phyloP scores from a whole-genome alignment of 2,113 vertebrate genomes.

The Siniperca knerii region DNA sequence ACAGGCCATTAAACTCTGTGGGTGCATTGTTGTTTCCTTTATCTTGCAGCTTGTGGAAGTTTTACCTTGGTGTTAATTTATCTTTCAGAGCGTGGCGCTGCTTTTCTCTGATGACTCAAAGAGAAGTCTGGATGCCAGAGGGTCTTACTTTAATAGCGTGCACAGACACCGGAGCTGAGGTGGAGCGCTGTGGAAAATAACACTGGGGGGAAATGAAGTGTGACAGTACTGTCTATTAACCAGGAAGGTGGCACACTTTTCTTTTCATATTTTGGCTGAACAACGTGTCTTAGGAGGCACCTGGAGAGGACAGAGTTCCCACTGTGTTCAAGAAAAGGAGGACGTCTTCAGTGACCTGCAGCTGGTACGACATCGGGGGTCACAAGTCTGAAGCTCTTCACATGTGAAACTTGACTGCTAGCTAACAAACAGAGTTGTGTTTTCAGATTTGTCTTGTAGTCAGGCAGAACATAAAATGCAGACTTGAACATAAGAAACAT shows the following conservation, averaged over 20 bases:
- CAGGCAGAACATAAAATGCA: no score
- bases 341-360: not conserved
- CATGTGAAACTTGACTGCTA: not conserved
- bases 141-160: not conserved
- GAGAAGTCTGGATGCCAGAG: conserved; percentile 8
- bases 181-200: not conserved
- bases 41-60: not conserved
- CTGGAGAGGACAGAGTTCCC: not conserved
- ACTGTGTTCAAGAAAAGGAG: not conserved
- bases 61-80: conserved; percentile 11
- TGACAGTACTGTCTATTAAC: conserved; percentile 8
- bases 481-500: no score
- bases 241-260: not conserved
- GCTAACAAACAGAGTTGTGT: no score
- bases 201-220: conserved; percentile 4
- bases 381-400: not conserved
- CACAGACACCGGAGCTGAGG: not conserved
- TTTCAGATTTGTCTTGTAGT: no score
- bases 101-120: not conserved
- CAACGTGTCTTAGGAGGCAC: not conserved
- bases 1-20: not conserved
- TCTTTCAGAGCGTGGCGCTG: not conserved
- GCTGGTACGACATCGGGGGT: not conserved
- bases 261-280: not conserved
- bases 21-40: not conserved